Evolutionary conservation across 2,113 vertebrate genomes (phyloP).

Genomic region (Anhinga anhinga): DNA sequence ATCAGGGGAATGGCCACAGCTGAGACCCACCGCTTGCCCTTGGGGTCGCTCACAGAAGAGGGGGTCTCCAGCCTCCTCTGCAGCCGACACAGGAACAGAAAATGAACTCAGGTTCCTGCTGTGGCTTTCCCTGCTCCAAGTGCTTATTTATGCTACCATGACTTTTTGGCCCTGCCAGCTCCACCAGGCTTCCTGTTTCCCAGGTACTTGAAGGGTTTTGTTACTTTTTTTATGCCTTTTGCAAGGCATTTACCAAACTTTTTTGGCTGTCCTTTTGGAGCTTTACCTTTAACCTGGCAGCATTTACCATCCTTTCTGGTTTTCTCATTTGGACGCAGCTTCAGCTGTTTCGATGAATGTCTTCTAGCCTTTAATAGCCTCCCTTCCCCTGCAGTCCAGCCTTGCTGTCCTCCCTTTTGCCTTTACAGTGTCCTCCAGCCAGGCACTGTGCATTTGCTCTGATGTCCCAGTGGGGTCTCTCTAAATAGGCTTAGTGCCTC

Average conservation of each 20-base stretch:
- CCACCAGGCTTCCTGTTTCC: slow-evolving; percentile 8
- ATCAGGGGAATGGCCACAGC: fast-evolving
- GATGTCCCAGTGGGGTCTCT: neutral
- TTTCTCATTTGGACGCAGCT: neutral
- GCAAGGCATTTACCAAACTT: neutral
- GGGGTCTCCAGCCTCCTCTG: neutral
- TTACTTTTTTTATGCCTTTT: neutral
- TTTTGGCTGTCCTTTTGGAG: neutral
- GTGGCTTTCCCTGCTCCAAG: neutral
- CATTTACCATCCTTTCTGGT: neutral
- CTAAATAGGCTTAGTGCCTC: neutral
- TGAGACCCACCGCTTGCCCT: neutral
- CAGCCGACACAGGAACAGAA: neutral
- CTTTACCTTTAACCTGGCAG: slow-evolving; percentile 26
- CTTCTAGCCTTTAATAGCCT: neutral
- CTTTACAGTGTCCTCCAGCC: neutral
- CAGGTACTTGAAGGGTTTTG: slow-evolving; percentile 11
- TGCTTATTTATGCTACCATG: neutral
- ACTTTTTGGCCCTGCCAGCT: neutral
- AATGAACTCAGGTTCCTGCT: neutral
- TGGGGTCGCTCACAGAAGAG: fast-evolving
- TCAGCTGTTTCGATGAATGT: neutral
- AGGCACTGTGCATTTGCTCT: neutral
- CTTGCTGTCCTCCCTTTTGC: neutral
- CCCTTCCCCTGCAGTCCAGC: neutral